Base-by-base conservation (phyloP, 2,888 invertebrate species). In the Phoenoteleia sp. region DNA sequence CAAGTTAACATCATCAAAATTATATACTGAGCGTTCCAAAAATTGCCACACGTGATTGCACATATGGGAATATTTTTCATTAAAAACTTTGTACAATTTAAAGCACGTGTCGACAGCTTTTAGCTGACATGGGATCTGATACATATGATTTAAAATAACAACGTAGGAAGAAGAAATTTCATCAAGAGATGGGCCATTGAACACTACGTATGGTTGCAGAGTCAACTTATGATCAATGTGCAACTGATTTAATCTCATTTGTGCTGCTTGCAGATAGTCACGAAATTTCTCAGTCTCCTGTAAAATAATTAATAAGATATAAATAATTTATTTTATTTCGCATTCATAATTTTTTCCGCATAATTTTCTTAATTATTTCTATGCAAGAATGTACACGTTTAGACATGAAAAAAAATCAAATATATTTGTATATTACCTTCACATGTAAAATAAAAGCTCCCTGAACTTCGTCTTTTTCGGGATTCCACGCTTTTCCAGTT, bases 11-110 rank as follows among this genome's bases (percentile, higher is more conserved):
- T 60, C 56, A 13, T 71, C 47, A 27, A 62, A 62, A n/a, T 56
- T 45, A 49, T 84, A 75, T 6, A 75, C 54, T 47, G 49, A 25
- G 29, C n/a, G 29, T 49, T 84, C 84, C 1, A 84, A 47, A 64
- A 62, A 84, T 21, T 84, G 79, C 84, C 84, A 84, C 15, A 84
- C 71, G 52, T 84, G 84, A 19, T 54, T 71, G 33, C 54, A 81
- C 15, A 64, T 36, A 17, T 25, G 13, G 3, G 76, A 49, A 84
- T 45, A 81, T 4, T 33, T 45, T 47, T 76, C 36, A 6, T 36
- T 13, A n/a, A 84, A 71, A 11, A 84, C 62, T 62, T 84, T 81
- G 47, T 54, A 45, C 6, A 21, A 21, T 17, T 84, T 56, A 36
- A 76, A 84, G 33, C 81, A 84, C 1, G 81, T 15, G 42, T 81